Conservation (phyloP, 2,113 vertebrate species). For the Sardina pilchardus region DNA sequence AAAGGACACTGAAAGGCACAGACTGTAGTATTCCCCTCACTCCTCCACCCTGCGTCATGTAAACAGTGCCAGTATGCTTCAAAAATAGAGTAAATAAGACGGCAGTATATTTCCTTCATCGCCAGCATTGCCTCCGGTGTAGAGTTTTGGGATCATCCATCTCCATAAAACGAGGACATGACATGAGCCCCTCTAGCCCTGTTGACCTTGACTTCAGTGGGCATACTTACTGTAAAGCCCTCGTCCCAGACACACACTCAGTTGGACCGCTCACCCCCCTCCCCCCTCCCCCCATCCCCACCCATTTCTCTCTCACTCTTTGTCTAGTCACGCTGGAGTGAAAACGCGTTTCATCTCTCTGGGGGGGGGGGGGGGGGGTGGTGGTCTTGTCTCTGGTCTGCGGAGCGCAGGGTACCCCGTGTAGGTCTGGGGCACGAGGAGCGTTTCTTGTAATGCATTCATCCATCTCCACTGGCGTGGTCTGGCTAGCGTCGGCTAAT, state of each 20-base stretch:
- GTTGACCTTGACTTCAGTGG: not conserved
- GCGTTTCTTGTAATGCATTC: conserved; percentile 31
- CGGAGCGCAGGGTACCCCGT: not conserved
- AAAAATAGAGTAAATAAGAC: not conserved
- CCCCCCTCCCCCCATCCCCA: not conserved
- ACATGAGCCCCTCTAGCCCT: not conserved
- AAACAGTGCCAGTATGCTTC: not conserved
- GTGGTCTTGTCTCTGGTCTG: not conserved
- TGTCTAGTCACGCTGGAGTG: not conserved
- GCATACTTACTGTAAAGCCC: not conserved
- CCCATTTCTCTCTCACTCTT: not conserved
- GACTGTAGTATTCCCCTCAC: not conserved
- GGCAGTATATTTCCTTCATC: not conserved
- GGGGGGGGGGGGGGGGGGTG: no score
- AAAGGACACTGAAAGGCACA: not conserved
- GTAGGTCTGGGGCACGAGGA: not conserved
- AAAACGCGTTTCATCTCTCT: not conserved
- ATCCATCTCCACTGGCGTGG: conserved; percentile 48
- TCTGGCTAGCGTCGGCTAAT: conserved; percentile 55
- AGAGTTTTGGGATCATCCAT: not conserved
- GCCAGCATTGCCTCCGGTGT: not conserved
- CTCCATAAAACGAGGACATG: not conserved
- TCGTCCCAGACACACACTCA: not conserved
- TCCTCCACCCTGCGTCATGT: not conserved
- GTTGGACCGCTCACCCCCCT: not conserved